Evolutionary conservation across 1,140 invertebrate genomes (phyloP).

Genomic region (Ylistrum balloti): DNA sequence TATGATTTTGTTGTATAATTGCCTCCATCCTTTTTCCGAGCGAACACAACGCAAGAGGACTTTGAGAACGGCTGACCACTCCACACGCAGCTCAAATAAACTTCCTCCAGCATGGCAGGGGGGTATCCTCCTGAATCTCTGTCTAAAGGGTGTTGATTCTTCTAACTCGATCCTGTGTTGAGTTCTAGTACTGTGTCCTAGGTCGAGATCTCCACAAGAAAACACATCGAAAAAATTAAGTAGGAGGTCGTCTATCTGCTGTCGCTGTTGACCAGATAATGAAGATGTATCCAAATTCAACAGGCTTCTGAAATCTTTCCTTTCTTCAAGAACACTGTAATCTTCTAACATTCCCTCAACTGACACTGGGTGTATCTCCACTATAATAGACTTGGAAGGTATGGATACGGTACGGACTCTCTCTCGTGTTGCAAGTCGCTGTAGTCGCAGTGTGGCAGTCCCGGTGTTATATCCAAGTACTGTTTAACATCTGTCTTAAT

Average conservation of each 20-base stretch:
- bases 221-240: background rate
- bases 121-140: background rate
- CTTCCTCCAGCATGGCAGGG: background rate
- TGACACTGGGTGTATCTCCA: background rate
- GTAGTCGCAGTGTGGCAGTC: background rate
- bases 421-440: background rate
- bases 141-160: background rate
- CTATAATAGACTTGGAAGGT: background rate
- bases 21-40: background rate
- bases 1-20: background rate
- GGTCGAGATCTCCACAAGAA: background rate
- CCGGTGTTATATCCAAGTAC: background rate
- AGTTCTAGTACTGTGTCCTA: background rate
- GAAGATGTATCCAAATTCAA: background rate
- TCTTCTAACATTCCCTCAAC: background rate
- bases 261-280: too few species aligned
- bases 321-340: background rate
- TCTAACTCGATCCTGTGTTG: background rate
- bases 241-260: too few species aligned
- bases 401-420: background rate
- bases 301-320: background rate
- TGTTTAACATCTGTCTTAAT: background rate
- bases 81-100: background rate
- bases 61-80: background rate
- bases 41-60: background rate